Base-by-base conservation (phyloP, 2,113 vertebrate genomes). In the Panthera leo region DNA sequence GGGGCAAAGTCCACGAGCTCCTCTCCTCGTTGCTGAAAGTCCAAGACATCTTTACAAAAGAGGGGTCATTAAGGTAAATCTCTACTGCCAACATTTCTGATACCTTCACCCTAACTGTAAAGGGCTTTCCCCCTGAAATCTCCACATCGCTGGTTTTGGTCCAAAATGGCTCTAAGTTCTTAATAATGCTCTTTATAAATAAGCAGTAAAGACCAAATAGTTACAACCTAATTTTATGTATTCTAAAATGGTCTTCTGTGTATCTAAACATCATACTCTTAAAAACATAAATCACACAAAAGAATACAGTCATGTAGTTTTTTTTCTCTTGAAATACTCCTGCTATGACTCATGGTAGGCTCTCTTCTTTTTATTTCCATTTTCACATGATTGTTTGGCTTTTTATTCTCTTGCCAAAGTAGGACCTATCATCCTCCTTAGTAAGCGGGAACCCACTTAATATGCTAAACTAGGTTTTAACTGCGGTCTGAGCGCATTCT, bases 321-420 rank as follows among this genome's bases (percentile, higher is more conserved):
- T 48, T 61, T 73, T 87, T 29, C 88, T 79, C 9, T 80, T 80
- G 93, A 93, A 85, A 92, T 76, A 71, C 5, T 90, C 51, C 36
- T 61, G 55, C 9, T 70, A 31, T 82, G 71, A 88, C 1, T 63
- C 27, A 31, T 5, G 9, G 23, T 15, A 73, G 51, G 27, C 9
- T 79, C 36, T 76, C 67, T 80, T 79, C 39, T 53, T 89, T 96
- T 93, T 61, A 68, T 92, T 96, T 96, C 53, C 29, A 75, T n/a
- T 95, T 93, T 79, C 23, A 89, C 9, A 29, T 27, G 34, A 87
- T 19, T 78, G 48, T 27, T 91, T 83, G 71, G n/a, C 19, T 34
- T 92, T 91, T 93, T 65, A 67, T 29, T 92, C 42, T 92, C 36
- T 80, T 70, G 55, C 53, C 68, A 53, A 65, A 68, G 42, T 29